Evolutionary conservation across 1,140 invertebrate species (phyloP).

Genomic region (Ctenoplectra terminalis): DNA sequence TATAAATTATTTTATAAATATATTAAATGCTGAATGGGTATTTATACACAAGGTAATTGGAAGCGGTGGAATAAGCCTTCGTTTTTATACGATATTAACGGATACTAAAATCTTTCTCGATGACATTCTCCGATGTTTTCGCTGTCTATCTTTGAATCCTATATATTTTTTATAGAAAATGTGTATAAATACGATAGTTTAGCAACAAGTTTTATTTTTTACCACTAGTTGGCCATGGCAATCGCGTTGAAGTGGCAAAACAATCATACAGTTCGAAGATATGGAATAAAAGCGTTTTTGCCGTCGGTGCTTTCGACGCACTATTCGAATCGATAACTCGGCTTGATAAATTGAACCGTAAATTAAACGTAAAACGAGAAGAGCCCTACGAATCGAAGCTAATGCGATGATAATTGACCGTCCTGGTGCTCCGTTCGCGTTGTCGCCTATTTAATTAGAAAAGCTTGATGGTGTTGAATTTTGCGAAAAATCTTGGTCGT

Average conservation of each 20-base stretch:
- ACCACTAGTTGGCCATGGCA: background rate
- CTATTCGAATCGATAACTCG: conserved; percentile 1
- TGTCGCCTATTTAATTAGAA: conserved; percentile 50
- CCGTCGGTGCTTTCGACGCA: background rate
- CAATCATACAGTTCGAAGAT: background rate
- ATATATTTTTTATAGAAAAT: no score
- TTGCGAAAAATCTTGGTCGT: background rate
- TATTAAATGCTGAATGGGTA: no score
- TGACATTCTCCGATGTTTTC: no score
- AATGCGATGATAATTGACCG: conserved; percentile 53
- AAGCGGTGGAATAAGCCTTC: no score
- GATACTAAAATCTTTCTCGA: no score
- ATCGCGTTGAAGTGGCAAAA: background rate
- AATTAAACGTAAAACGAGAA: conserved; percentile 46
- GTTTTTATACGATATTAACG: no score
- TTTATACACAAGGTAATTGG: no score
- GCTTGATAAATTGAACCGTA: conserved; percentile 29
- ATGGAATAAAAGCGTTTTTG: background rate
- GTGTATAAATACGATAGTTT: no score
- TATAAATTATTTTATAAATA: no score
- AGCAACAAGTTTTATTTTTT: background rate
- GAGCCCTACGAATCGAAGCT: background rate
- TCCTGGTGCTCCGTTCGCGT: background rate
- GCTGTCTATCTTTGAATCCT: no score
- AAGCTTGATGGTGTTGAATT: no score